Evolutionary conservation across 1,140 invertebrate species (phyloP).

Genomic region (Schlechtendalia chinensis): DNA sequence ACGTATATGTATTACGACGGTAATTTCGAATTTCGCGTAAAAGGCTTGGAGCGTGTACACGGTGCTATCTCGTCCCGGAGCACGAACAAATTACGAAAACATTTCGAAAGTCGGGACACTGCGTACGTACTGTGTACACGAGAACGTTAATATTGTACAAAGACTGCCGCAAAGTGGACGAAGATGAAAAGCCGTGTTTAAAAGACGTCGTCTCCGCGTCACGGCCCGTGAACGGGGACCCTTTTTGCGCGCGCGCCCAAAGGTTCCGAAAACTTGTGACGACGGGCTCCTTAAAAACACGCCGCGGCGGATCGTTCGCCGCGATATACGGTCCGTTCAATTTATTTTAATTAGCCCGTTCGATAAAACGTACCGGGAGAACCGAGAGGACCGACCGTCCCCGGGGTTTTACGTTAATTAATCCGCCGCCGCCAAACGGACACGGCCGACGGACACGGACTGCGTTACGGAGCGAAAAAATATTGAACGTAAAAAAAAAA

Average conservation of each 20-base stretch:
- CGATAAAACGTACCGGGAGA: constrained; percentile 28
- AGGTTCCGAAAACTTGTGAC: constrained; percentile 30
- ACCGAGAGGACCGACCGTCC: constrained; percentile 6
- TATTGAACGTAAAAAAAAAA: too few species aligned
- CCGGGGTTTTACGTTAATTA: constrained; percentile 43
- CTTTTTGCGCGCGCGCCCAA: constrained; percentile 1
- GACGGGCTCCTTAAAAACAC: not conserved
- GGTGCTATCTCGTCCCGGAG: not conserved
- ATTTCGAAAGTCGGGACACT: constrained; percentile 16
- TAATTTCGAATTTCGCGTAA: constrained; percentile 14
- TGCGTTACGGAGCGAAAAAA: too few species aligned
- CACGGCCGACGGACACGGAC: too few species aligned
- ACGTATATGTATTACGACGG: too few species aligned
- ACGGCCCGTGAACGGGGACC: not conserved
- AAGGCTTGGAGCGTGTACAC: not conserved
- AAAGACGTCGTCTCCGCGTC: not conserved
- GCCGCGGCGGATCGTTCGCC: constrained; percentile 1
- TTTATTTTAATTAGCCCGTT: constrained; percentile 46
- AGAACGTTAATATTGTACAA: too few species aligned
- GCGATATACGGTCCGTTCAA: constrained; percentile 48
- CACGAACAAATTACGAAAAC: constrained; percentile 21
- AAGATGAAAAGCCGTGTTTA: constrained; percentile 31
- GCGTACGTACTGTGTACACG: too few species aligned
- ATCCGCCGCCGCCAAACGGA: not conserved
- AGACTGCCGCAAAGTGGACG: constrained; percentile 20